Base-by-base conservation (phyloP, 2,888 invertebrate species). In the Melikaiella ostensackeni region DNA sequence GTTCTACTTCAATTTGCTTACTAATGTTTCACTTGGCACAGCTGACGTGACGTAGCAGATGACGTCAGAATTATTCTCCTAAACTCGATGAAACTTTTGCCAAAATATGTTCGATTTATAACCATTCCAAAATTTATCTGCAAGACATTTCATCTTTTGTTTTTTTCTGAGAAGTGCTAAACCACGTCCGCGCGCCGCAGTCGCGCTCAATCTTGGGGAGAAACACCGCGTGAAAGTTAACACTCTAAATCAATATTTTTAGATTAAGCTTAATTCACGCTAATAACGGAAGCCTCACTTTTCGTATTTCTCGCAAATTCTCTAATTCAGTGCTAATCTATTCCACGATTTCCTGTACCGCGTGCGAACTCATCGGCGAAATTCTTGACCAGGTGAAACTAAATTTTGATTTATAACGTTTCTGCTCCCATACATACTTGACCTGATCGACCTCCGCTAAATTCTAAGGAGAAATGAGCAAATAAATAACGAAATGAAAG, bases 311-410 rank as follows among this genome's bases (percentile, higher is more conserved):
- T 24, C n/a, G 66, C 46, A 46, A 66, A 46, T 66, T 46, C 46
- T 42, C 27, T 66, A 66, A 66, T 66, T 70, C 16, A 70, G 46
- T 70, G 70, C 27, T 27, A 50, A 70, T 70, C 30, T 46, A 70
- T 70, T 46, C 46, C 24, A 57, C 57, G 57, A 62, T 46, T 63
- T 19, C 4, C 21, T 4, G 19, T 19, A 19, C 21, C n/a, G 13
- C 21, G 57, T 57, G 24, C 21, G 57, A 13, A 57, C 57, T 27
- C 42, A 66, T 66, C 64, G 24, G 21, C 21, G 38, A 24, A 42
- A 70, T 70, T 70, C 70, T 70, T 70, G 27, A 70, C 27, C 46
- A 50, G 46, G 70, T 70, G 70, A 46, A 70, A 50, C 70, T 50
- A 70, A 70, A 50, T 70, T 70, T 70, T 70, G 46, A 70, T 70